Conservation (phyloP, 2,797 vertebrate species). For the Knipowitschia caucasica region DNA sequence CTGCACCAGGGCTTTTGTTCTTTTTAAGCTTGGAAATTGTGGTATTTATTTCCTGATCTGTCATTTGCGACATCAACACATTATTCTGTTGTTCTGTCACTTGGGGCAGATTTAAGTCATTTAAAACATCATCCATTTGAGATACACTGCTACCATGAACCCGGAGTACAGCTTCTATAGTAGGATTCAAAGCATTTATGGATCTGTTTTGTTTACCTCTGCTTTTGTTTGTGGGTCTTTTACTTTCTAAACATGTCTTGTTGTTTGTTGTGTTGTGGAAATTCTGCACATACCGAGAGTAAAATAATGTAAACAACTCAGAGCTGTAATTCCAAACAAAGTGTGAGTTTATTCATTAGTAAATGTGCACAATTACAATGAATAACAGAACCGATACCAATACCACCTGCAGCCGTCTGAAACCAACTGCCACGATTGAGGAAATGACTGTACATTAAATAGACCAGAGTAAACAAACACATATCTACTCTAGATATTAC, state of each 20-base stretch:
- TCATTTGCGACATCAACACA: not conserved
- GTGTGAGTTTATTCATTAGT: too few species aligned
- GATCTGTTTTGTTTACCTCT: not conserved
- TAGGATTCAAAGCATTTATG: not conserved
- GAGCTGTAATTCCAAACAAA: too few species aligned
- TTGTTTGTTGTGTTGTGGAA: not conserved
- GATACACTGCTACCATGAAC: not conserved
- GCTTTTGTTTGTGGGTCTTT: not conserved
- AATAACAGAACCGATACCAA: too few species aligned
- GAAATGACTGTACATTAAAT: too few species aligned
- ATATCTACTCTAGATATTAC: too few species aligned
- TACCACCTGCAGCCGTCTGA: too few species aligned
- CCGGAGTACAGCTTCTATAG: not conserved
- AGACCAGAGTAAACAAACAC: too few species aligned
- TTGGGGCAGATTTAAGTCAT: too few species aligned
- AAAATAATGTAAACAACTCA: too few species aligned
- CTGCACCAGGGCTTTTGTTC: not conserved
- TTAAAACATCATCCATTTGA: not conserved
- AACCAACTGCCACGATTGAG: too few species aligned
- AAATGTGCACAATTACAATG: too few species aligned
- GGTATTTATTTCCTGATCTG: not conserved
- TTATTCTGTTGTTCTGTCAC: not conserved
- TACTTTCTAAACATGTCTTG: not conserved
- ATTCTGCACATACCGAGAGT: too few species aligned
- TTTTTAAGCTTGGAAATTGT: constrained; percentile 7